Evolutionary conservation across 2,797 vertebrate genomes (phyloP).

Genomic region (Rhynchonycteris naso): DNA sequence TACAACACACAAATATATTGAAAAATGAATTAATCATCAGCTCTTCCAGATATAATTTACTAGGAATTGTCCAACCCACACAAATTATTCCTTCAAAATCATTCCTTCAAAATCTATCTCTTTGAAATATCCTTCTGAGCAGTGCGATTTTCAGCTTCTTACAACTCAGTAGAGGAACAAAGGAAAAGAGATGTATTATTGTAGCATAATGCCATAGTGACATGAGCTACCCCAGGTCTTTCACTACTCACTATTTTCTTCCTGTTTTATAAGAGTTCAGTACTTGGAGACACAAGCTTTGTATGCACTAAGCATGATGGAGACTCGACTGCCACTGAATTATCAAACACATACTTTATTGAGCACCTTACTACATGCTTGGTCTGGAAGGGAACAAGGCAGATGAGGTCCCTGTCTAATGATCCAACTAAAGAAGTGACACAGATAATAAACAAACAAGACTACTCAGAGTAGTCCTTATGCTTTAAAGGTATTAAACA

Average conservation of each 20-base stretch:
- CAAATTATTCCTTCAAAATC: background rate
- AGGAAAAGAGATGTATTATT: slow-evolving; percentile 16
- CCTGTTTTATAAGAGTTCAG: background rate
- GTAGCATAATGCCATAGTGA: slow-evolving; percentile 45
- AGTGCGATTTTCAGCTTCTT: slow-evolving; percentile 48
- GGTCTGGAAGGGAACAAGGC: background rate
- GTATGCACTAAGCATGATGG: background rate
- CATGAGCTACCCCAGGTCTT: background rate
- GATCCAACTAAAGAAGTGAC: background rate
- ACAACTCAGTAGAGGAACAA: background rate
- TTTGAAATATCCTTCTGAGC: slow-evolving; percentile 20
- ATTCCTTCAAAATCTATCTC: slow-evolving; percentile 40
- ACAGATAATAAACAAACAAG: background rate
- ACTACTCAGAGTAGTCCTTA: background rate
- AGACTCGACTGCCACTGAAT: background rate
- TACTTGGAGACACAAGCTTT: background rate
- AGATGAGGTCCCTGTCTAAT: background rate
- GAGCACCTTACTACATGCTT: background rate
- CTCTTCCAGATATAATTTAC: slow-evolving; percentile 32
- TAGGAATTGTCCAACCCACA: background rate
- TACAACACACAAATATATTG: background rate
- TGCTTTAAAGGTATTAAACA: background rate
- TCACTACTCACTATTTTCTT: background rate
- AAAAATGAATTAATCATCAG: background rate
- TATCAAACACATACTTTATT: background rate